A percentile compares a stretch with the other conserved stretches of the same genome.
Evolutionary conservation across 2,888 invertebrate genomes (phyloP).

Genomic region (Ptycholaimellus sp.): DNA sequence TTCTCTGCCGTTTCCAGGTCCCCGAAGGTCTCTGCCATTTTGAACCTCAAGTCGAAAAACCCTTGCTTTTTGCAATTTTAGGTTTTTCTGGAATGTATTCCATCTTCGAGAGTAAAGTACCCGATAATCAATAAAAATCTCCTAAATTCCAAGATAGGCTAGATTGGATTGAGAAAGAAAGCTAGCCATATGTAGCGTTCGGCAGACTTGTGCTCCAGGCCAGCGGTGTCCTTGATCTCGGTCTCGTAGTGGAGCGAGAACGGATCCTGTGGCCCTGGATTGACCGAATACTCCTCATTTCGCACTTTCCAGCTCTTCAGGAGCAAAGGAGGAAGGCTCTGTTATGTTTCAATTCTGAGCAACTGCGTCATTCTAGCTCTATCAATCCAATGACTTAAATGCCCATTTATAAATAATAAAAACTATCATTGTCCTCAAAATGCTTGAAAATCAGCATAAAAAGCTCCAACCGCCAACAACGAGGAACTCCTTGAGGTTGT

Average conservation of each 20-base stretch:
- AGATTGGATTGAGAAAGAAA: too few relatives aligned
- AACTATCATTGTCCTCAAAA: too few relatives aligned
- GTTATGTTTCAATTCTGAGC: too few relatives aligned
- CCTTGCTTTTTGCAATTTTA: too few relatives aligned
- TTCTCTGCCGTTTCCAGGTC: conserved; percentile 12
- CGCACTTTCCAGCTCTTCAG: not conserved
- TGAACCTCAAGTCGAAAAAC: conserved; percentile 11
- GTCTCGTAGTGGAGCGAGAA: conserved; percentile 12
- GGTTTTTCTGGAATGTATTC: too few relatives aligned
- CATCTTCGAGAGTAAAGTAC: too few relatives aligned
- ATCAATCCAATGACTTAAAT: too few relatives aligned
- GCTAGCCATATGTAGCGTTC: conserved; percentile 17
- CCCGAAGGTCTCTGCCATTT: conserved; percentile 16
- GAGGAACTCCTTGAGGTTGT: conserved; percentile 16
- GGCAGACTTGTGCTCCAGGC: conserved; percentile 14
- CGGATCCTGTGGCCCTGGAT: conserved; percentile 12
- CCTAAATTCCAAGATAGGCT: too few relatives aligned
- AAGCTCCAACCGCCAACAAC: conserved; percentile 14
- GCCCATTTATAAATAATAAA: too few relatives aligned
- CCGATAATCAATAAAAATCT: too few relatives aligned
- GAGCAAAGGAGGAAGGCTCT: not conserved
- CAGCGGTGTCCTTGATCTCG: conserved; percentile 11
- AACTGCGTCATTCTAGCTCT: too few relatives aligned
- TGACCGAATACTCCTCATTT: too few relatives aligned
- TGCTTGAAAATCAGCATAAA: not conserved